Evolutionary conservation across 2,797 vertebrate genomes (phyloP), one percentile per base, ranked within the genome.

Genomic region (Neosalanx taihuensis): DNA sequence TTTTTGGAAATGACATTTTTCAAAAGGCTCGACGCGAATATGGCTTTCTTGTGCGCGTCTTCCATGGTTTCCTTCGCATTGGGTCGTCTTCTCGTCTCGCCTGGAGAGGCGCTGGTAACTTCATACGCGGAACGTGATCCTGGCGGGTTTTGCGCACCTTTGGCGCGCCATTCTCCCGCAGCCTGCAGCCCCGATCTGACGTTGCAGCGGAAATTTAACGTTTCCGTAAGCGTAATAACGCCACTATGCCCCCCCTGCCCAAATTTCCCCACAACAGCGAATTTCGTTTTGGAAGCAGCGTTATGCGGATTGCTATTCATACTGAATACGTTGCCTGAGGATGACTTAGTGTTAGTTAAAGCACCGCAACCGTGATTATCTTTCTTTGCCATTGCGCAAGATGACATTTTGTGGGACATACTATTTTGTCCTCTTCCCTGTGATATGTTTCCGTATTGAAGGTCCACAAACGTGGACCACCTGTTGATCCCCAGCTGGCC

Each of bases 1-100:
- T 98, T 99, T 87, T 99, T 99, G 26, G 96, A 97, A 84, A 99
- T 94, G 0, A 99, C 94, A 72, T 97, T 99, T 89, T 98, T 95
- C 49, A 99, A 93, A 35, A 99, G 90, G 62, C 94, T 99, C 20
- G 96, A 96, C 0, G 97, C 97, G 77, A 96, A 95, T 65, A 90
- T 91, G 70, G 97, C 95, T 87, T 97, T 98, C 88, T 95, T 96
- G 83, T 94, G 94, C n/a, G 92, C 72, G 62, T 88, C 94, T 46
- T 94, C 95, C 83, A 93, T 94, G 88, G 78, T 77, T 79, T 90
- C 86, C 60, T 75, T 83, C 31, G 85, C 72, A 71, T 81, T 88
- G 69, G 82, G 71, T 77, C 74, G 82, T 78, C 82, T 82, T 87
- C 78, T 81, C 77, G 74, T 80, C 85, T 83, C 74, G 82, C 83